Evolutionary conservation across 2,797 vertebrate species (phyloP).

Genomic region (Yasuhikotakia modesta): DNA sequence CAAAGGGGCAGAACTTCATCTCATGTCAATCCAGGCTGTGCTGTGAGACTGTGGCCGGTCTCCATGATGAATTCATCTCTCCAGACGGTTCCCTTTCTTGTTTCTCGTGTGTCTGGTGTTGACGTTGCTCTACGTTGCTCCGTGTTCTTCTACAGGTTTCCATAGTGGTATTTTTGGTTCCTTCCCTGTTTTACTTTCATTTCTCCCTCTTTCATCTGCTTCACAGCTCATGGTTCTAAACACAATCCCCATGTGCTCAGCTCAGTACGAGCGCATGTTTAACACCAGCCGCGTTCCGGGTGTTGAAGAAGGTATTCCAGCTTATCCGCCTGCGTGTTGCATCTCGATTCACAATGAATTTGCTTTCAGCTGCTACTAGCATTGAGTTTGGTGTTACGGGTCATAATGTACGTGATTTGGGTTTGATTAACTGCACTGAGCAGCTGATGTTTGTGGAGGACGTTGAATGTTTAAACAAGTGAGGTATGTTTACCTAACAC

Average conservation of each 20-base stretch:
- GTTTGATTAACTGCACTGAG: not conserved
- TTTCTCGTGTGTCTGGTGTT: constrained; percentile 55
- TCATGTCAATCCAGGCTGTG: not conserved
- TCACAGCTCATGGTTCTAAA: constrained; percentile 86
- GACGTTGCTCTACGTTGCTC: too few species aligned
- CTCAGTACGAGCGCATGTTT: constrained; percentile 85
- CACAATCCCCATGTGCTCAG: constrained; percentile 83
- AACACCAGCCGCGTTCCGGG: constrained; percentile 83
- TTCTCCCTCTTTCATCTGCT: constrained; percentile 74
- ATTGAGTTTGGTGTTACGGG: not conserved
- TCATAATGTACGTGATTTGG: not conserved
- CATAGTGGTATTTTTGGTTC: constrained; percentile 56
- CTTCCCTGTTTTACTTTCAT: constrained; percentile 66
- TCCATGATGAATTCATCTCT: constrained; percentile 50
- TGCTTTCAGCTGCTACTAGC: not conserved
- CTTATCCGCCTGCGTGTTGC: not conserved
- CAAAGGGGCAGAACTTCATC: not conserved
- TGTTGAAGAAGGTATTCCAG: constrained; percentile 82
- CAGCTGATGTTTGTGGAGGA: constrained; percentile 9
- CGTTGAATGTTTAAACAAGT: not conserved
- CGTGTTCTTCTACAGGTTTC: constrained; percentile 59
- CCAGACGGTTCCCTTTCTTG: constrained; percentile 30
- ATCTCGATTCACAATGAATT: not conserved
- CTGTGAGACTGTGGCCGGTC: constrained; percentile 13
- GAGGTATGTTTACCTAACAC: not conserved